phyloP scores from a whole-genome alignment of 2,888 invertebrate species.

The Galeopsomyia nigrocyanea region DNA sequence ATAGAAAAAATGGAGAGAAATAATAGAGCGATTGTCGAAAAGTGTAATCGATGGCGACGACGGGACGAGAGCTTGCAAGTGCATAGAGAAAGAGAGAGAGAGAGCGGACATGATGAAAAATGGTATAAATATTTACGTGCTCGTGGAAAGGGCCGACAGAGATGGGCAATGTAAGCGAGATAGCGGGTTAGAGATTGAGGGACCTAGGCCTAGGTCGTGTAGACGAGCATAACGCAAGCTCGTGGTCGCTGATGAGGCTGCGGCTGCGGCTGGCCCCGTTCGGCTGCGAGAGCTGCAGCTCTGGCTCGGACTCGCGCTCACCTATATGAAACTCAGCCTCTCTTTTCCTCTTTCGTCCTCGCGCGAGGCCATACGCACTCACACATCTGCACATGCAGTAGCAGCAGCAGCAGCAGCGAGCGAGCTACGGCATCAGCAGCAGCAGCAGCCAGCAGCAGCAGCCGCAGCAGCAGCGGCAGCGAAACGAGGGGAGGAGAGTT shows the following conservation, averaged over 20 bases:
- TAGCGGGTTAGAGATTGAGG: no score
- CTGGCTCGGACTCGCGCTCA: not conserved
- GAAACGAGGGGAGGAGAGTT: constrained; percentile 32
- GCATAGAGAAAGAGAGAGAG: no score
- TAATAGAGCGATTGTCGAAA: no score
- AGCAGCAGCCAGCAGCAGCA: no score
- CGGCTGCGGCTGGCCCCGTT: not conserved
- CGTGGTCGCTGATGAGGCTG: not conserved
- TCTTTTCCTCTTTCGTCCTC: not conserved
- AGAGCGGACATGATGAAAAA: no score
- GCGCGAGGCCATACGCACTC: constrained; percentile 1
- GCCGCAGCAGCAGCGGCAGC: constrained; percentile 22
- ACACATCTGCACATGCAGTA: not conserved
- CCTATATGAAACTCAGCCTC: not conserved
- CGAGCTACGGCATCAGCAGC: not conserved
- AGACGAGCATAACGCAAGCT: not conserved
- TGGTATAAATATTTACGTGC: no score
- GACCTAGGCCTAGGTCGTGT: no score
- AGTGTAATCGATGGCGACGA: no score
- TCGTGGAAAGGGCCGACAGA: no score
- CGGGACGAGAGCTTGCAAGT: no score
- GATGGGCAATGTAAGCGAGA: no score
- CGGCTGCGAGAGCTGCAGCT: not conserved
- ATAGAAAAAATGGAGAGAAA: no score
- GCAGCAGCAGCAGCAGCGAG: not conserved